Base-by-base conservation (phyloP, 2,797 vertebrate genomes). In the Helostoma temminkii region DNA sequence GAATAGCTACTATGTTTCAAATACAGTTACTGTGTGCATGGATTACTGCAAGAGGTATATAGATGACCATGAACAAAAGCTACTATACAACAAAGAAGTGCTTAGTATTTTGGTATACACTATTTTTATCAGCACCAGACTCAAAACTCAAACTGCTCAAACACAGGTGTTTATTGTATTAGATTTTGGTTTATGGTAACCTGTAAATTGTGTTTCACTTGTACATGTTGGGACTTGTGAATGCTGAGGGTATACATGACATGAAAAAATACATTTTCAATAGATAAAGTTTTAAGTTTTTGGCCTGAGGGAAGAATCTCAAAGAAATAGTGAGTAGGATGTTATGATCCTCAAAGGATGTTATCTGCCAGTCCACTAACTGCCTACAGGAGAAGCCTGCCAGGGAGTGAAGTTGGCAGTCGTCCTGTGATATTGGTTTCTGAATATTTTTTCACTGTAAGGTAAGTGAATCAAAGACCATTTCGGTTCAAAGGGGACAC, bases 341-440 rank as follows among this genome's bases (percentile, higher is more conserved):
- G 80, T 72, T 79, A 74, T 76, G 83, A 89, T 89, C 67, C 83
- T 87, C 81, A 86, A 80, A 88, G 82, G 76, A 80, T 80, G 79
- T 74, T 85, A 81, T 78, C 80, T 80, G 78, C 66, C 84, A 82
- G 82, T 78, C 69, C 74, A 73, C 77, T 82, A 80, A 86, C 82
- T 74, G 86, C 88, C 88, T 89, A 62, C 66, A 85, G 83, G 84
- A 87, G 78, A 67, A 49, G 50, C 47, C 78, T 88, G 78, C 78
- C 82, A 81, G 70, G 50, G 71, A 78, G 66, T 24, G 22, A 53
- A 81, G 74, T 37, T 83, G 77, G 75, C 80, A 82, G 74, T 18
- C 36, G 18, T 82, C 74, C 58, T 80, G 71, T 71, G 70, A 83
- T 81, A 84, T 41, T 34, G 24, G 32, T 74, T 83, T 86, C 37